phyloP scores from a whole-genome alignment of 2,888 invertebrate genomes.

The Arctia plantaginis region DNA sequence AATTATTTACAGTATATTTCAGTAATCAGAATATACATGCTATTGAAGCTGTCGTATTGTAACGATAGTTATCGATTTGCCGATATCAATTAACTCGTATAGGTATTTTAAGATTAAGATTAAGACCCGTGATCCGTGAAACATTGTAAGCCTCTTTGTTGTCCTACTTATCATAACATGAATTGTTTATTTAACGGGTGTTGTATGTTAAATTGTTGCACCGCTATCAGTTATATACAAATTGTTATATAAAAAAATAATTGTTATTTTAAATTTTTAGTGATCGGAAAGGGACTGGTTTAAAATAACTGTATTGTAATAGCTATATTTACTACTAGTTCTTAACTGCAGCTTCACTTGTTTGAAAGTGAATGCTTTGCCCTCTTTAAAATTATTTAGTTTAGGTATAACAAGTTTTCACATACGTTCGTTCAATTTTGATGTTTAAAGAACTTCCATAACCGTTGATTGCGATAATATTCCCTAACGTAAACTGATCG shows the following conservation, averaged over 20 bases:
- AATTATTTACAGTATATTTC: slow-evolving; percentile 68
- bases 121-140: slow-evolving; percentile 53
- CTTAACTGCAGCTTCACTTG: not conserved
- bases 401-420: not conserved
- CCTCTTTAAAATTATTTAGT: not conserved
- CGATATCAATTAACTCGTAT: slow-evolving; percentile 59
- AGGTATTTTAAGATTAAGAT: slow-evolving; percentile 56
- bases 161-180: slow-evolving; percentile 44
- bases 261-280: not conserved
- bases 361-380: not conserved
- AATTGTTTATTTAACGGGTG: slow-evolving; percentile 33
- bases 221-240: not conserved
- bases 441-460: not conserved
- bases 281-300: not conserved
- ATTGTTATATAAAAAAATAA: not conserved
- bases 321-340: not conserved
- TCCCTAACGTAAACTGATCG: too few species aligned
- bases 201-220: slow-evolving; percentile 15
- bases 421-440: not conserved
- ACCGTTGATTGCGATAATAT: too few species aligned
- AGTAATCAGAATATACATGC: slow-evolving; percentile 61
- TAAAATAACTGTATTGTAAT: not conserved
- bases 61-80: slow-evolving; percentile 63
- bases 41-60: slow-evolving; percentile 59
- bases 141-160: slow-evolving; percentile 49